These are phyloP conservation scores for Pilophorus perplexus DNA, from an alignment of 2,888 invertebrate genomes.

Conservation along the genomic window DNA sequence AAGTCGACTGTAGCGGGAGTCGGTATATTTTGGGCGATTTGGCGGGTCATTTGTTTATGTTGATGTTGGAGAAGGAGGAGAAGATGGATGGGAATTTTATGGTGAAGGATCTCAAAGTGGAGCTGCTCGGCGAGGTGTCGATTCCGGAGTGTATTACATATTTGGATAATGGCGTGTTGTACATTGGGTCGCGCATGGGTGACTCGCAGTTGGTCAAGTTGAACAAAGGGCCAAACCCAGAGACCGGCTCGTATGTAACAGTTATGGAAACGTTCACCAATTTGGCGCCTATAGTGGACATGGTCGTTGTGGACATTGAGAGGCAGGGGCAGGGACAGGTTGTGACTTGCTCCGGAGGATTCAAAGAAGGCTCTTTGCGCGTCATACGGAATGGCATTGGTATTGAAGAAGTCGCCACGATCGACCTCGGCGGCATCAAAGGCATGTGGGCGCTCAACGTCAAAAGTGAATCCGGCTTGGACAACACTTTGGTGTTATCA, in stretches of 20 bases:
- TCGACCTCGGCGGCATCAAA: constrained; percentile 94
- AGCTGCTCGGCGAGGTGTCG: constrained; percentile 83
- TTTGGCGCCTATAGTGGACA: constrained; percentile 95
- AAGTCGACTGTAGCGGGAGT: constrained; percentile 85
- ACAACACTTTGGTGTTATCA: constrained; percentile 89
- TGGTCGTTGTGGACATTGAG: constrained; percentile 96
- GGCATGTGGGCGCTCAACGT: constrained; percentile 95
- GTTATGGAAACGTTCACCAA: constrained; percentile 96
- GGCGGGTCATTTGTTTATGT: constrained; percentile 92
- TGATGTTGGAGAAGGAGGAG: constrained; percentile 83
- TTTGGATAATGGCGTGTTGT: constrained; percentile 96
- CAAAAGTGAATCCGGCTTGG: constrained; percentile 56
- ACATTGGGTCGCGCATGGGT: constrained; percentile 91
- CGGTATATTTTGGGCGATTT: constrained; percentile 92
- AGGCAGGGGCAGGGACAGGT: constrained; percentile 96
- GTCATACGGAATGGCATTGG: constrained; percentile 99
- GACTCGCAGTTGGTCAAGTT: constrained; percentile 93
- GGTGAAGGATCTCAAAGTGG: constrained; percentile 90
- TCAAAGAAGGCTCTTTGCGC: constrained; percentile 94
- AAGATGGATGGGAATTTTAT: constrained; percentile 70
- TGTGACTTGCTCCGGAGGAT: constrained; percentile 95
- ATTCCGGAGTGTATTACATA: constrained; percentile 98
- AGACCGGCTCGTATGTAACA: constrained; percentile 83
- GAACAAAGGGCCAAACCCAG: constrained; percentile 73
- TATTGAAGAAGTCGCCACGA: constrained; percentile 95